phyloP scores from a whole-genome alignment of 1,140 invertebrate genomes.

The Hyles vespertilio region DNA sequence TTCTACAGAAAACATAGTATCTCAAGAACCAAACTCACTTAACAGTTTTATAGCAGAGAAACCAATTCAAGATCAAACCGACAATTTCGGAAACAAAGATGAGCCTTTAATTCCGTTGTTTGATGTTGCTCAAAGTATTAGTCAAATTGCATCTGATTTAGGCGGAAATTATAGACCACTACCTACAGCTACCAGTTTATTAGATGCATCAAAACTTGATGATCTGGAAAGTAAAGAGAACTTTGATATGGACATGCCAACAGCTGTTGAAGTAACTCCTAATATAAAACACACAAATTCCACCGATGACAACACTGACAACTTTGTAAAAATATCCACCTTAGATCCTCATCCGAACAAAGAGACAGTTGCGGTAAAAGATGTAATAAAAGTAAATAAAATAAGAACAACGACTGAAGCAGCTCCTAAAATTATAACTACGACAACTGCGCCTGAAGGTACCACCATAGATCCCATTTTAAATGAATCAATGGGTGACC shows the following conservation, averaged over 20 bases:
- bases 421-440: constrained; percentile 14
- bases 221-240: constrained; percentile 65
- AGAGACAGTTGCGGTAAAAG: constrained; percentile 9
- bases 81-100: constrained; percentile 24
- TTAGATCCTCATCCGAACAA: constrained; percentile 40
- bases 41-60: constrained; percentile 18
- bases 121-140: constrained; percentile 67
- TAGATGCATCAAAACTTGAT: constrained; percentile 41
- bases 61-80: constrained; percentile 13
- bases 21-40: constrained; percentile 18
- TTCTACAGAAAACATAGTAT: constrained; percentile 44
- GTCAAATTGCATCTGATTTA: constrained; percentile 68
- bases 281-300: constrained; percentile 19
- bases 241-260: constrained; percentile 59
- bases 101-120: constrained; percentile 47
- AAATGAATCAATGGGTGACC: constrained; percentile 63
- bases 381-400: constrained; percentile 13
- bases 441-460: constrained; percentile 22
- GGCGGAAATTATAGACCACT: constrained; percentile 45
- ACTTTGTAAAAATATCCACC: constrained; percentile 64
- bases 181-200: constrained; percentile 44
- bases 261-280: constrained; percentile 23
- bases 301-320: constrained; percentile 30
- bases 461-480: constrained; percentile 56
- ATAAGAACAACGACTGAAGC: constrained; percentile 14